These are phyloP conservation scores for Gorsachius goisagi DNA, from an alignment of 2,113 vertebrate species.

Conservation along the genomic window DNA sequence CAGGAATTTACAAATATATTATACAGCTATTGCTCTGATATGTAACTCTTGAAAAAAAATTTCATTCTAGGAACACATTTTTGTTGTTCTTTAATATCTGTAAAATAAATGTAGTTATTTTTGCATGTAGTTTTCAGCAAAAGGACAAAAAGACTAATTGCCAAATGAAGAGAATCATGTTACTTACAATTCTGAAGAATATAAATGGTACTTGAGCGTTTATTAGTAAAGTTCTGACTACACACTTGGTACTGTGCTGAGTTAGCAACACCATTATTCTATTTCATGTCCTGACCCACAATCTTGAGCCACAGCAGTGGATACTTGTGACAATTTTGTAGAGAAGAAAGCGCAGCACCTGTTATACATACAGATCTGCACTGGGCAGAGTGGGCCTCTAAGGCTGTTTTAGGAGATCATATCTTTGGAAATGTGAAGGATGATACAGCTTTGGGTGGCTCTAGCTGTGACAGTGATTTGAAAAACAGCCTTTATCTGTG, in stretches of 20 bases:
- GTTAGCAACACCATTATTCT: background rate
- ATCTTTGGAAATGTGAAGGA: background rate
- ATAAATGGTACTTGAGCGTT: background rate
- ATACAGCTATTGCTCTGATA: background rate
- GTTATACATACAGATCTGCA: background rate
- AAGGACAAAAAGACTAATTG: background rate
- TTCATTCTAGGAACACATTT: background rate
- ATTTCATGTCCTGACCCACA: background rate
- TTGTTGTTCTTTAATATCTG: background rate
- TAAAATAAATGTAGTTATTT: background rate
- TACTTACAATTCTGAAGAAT: background rate
- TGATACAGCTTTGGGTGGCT: background rate
- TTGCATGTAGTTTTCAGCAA: background rate
- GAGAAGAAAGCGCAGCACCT: background rate
- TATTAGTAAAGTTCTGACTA: background rate
- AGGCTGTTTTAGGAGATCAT: background rate
- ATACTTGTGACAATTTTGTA: background rate
- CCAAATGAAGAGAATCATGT: background rate
- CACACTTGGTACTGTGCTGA: background rate
- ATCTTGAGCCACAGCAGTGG: background rate
- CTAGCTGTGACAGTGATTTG: background rate
- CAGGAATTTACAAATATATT: background rate
- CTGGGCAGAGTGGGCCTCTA: background rate
- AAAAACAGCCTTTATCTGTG: background rate
- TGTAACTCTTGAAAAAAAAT: background rate